A percentile compares a stretch with the other conserved stretches of the same genome.
Conservation (phyloP, 2,888 invertebrate genomes). For the Reticulitermes lucifugus region DNA sequence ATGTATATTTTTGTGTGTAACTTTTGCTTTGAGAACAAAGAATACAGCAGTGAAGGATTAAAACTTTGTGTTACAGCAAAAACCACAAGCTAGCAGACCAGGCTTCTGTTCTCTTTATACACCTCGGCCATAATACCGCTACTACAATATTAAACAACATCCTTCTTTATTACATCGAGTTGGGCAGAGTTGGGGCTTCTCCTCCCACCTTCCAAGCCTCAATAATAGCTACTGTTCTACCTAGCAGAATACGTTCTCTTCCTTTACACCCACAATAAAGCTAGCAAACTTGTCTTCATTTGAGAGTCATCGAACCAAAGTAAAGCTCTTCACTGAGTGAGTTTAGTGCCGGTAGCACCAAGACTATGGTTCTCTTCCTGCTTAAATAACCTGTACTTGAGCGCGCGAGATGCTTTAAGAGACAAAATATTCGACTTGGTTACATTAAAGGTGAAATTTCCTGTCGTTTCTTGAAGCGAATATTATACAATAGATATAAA, state of each 20-base stretch:
- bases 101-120: not conserved
- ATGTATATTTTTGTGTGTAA: not conserved
- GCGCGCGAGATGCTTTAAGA: not conserved
- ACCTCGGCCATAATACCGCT: slow-evolving; percentile 25
- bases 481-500: not conserved
- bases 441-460: not conserved
- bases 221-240: not conserved
- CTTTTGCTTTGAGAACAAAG: not conserved
- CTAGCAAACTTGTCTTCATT: slow-evolving; percentile 48
- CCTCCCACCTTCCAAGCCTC: not conserved
- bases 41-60: not conserved
- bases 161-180: slow-evolving; percentile 43
- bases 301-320: slow-evolving; percentile 48
- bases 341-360: not conserved
- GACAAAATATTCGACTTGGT: not conserved
- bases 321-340: slow-evolving; percentile 25
- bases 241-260: too few relatives aligned
- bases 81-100: not conserved
- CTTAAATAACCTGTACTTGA: not conserved
- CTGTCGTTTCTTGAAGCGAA: not conserved
- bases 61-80: not conserved
- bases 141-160: slow-evolving; percentile 46
- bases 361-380: not conserved
- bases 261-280: too few relatives aligned
- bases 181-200: not conserved